phyloP scores from a whole-genome alignment of 2,113 vertebrate genomes.

The Lamprotornis superbus region DNA sequence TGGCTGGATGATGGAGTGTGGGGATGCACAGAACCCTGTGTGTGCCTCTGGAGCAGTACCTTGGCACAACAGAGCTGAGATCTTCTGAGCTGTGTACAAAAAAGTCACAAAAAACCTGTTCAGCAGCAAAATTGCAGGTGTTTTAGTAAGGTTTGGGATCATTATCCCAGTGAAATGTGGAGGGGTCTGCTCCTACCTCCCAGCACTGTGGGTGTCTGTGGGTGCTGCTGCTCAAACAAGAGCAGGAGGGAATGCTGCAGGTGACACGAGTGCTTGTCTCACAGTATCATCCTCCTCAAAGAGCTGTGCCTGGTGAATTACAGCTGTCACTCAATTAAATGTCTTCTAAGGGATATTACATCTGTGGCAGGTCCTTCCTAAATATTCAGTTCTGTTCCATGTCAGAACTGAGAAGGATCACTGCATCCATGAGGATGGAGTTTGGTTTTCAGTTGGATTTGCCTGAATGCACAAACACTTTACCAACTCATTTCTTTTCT shows the following conservation, averaged over 20 bases:
- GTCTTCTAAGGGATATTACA: not conserved
- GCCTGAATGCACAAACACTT: not conserved
- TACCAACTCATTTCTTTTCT: not conserved
- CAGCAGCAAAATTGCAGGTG: not conserved
- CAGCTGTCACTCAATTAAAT: not conserved
- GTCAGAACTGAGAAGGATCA: not conserved
- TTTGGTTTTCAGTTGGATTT: not conserved
- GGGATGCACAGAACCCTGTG: not conserved
- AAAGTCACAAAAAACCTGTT: not conserved
- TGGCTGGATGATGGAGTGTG: not conserved
- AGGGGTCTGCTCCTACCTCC: not conserved
- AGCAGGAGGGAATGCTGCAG: not conserved
- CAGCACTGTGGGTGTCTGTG: not conserved
- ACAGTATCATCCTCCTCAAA: not conserved
- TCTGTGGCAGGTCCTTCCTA: not conserved
- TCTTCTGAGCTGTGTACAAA: accelerated
- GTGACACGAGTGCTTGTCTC: accelerated
- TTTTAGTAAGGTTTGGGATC: not conserved
- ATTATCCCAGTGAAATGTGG: not conserved
- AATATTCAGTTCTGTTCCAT: not conserved
- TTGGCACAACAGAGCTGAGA: not conserved
- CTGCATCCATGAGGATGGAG: not conserved
- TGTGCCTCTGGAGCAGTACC: not conserved
- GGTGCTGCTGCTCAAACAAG: not conserved
- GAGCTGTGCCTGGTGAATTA: not conserved